Evolutionary conservation across 2,113 vertebrate genomes (phyloP), one percentile per base, ranked within the genome.

Genomic region (Paracanthobrama guichenoti): DNA sequence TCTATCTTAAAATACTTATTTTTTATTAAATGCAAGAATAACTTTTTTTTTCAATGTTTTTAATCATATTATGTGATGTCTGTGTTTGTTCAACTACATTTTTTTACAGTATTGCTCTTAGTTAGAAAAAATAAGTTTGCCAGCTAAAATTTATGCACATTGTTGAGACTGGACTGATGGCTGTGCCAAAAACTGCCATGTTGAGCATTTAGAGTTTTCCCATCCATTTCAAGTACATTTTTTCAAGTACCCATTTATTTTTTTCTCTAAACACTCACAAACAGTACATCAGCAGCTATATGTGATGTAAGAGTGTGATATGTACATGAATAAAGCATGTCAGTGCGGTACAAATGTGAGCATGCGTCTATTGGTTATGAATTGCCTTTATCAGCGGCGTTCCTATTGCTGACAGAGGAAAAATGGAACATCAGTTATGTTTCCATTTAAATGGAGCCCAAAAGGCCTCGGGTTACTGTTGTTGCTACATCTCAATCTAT

Each of bases 401-500:
- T 42, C 55, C 77, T 62, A 18, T 24, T 66, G 78, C 60, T 50
- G 77, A 80, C 42, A 66, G 16, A 26, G 50, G n/a, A 46, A 64
- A 53, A 78, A 71, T 62, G 42, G 42, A 62, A 44, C 75, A 84
- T 84, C 75, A 67, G 66, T 67, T 76, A 59, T 67, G 83, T 71
- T 78, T 84, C 53, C 26, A 60, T 80, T n/a, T 80, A 50, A 80
- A 67, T 46, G 79, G 39, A 79, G 64, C 64, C 18, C 50, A 55
- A 78, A 77, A 78, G 39, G 74, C 83, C 83, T 71, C 31, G 22
- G 75, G 83, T 78, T 26, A 79, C 75, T 20, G 78, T 55, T 48
- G 66, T 42, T 80, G 44, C 31, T 48, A 85, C 76, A 85, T 85
- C 84, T 85, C 76, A 85, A 69, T 85, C 84, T 80, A 73, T 85